Base-by-base conservation (phyloP, 2,888 invertebrate genomes). In the Phasia obesa region DNA sequence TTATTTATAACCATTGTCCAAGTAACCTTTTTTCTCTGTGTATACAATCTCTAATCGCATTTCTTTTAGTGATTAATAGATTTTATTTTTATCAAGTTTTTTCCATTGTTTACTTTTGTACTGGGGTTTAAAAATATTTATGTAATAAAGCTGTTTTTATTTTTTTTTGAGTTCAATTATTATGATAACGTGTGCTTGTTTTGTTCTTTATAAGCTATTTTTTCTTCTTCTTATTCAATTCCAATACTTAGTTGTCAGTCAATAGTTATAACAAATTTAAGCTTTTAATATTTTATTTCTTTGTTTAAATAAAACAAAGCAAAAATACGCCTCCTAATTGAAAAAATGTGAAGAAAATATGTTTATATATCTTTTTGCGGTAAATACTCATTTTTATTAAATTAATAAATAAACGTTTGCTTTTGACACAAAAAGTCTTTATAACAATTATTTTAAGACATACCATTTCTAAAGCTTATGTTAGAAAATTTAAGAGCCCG, bases 211-310 rank as follows among this genome's bases (percentile, higher is more conserved):
- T 75, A 49, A 55, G 31, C 55, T 70, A 11, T 23, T 75, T 47
- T 59, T 49, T 25, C 38, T 31, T 55, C n/a, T 6, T 47, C 7
- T 6, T 23, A 35, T 55, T 35, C 11, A 42, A 57, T 77, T 49
- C 57, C 42, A 67, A 67, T 67, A 69, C n/a, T n/a, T n/a, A n/a
- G n/a, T n/a, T 69, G 67, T 60, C 47, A 70, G 55, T 77, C 55
- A 70, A 62, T 70, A 70, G 47, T 53, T 53, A 31, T 60, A 60
- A 69, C 38, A 69, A 42, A 67, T 65, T 67, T 59, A 60, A 77
- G 69, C 69, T 69, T 62, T 77, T 60, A 69, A 76, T 76, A 47
- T 53, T 51, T 25, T 42, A 60, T 69, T 62, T 77, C 69, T 77
- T 77, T 77, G 69, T 70, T 62, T 19, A 35, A 55, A 55, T 19